These are phyloP conservation scores for Leptestheria dahalacensis DNA, from an alignment of 1,140 invertebrate species.

Conservation along the genomic window DNA sequence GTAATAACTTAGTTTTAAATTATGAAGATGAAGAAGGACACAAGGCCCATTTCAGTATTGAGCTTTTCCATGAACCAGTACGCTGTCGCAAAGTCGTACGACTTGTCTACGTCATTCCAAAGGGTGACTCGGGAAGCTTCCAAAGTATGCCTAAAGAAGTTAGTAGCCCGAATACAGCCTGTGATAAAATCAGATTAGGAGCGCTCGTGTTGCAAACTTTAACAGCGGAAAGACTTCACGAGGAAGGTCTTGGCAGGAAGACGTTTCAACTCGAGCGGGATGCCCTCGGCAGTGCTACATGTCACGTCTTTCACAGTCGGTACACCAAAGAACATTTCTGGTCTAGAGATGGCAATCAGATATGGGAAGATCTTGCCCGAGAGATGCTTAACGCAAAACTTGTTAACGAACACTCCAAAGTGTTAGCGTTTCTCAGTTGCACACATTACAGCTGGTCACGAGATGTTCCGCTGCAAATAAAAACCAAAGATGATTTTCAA, in stretches of 20 bases:
- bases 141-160: constrained; percentile 53
- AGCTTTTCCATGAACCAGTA: not conserved
- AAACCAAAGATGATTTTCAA: constrained; percentile 41
- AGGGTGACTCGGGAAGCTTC: constrained; percentile 59
- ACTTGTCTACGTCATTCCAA: constrained; percentile 52
- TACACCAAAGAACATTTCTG: constrained; percentile 52
- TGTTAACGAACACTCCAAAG: constrained; percentile 55
- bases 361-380: constrained; percentile 71
- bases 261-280: constrained; percentile 55
- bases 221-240: constrained; percentile 71
- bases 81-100: not conserved
- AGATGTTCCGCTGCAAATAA: constrained; percentile 20
- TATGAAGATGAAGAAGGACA: not conserved
- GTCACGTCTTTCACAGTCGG: constrained; percentile 50
- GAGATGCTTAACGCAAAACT: constrained; percentile 49
- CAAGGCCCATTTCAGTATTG: not conserved
- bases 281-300: constrained; percentile 28
- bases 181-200: constrained; percentile 56
- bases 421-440: constrained; percentile 74
- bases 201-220: constrained; percentile 68
- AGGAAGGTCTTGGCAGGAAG: constrained; percentile 57
- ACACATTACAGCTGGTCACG: constrained; percentile 54
- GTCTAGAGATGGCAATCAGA: constrained; percentile 53
- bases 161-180: constrained; percentile 54
- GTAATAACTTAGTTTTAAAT: not conserved